Base-by-base conservation (phyloP, 37 sponge, comb jelly and placozoan genomes). In the Mnemiopsis leidyi region DNA sequence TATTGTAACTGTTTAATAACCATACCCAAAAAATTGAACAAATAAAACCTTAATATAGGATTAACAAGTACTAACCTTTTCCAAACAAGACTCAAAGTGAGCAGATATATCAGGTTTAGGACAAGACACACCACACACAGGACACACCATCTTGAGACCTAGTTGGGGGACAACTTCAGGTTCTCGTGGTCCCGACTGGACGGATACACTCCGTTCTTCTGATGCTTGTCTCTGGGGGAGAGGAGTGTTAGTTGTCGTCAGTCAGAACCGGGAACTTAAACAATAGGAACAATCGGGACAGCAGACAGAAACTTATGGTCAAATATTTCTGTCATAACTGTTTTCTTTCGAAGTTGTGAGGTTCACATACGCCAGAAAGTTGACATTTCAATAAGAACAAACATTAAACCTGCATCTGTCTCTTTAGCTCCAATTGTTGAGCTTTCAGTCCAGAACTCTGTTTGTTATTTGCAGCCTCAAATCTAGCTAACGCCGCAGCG, bases 41-140 rank as follows among this genome's bases (percentile, higher is more conserved):
- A n/a, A n/a, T 13, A 48, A 48, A 48, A 48, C 61, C n/a, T n/a
- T n/a, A n/a, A 48, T 13, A 48, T 48, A 13, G 13, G 13, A 48
- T 48, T 5, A 48, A 5, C 9, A 48, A 48, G 61, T 18, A 48
- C 61, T 13, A 48, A 85, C 90, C 90, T 85, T 85, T 39, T 85
- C 90, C 25, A 85, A 40, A 39, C 90, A 85, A 0, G 40, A 23
- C 23, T 85, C 90, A 85, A 85, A 85, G 30, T 85, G 90, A 33
- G 90, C n/a, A 36, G 61, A 38, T 5, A 85, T 85, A 0, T 85
- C 48, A 40, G 90, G 90, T 39, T 85, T 85, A 39, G 90, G 90
- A 39, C 29, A 7, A 3, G 90, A 85, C 36, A 33, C 30, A 0
- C 29, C 16, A 26, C 90, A 85, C 23, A 85, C 39, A 29, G 90